Conservation (phyloP, 35 echinoderm and acorn worm species). For the Apostichopus californicus region DNA sequence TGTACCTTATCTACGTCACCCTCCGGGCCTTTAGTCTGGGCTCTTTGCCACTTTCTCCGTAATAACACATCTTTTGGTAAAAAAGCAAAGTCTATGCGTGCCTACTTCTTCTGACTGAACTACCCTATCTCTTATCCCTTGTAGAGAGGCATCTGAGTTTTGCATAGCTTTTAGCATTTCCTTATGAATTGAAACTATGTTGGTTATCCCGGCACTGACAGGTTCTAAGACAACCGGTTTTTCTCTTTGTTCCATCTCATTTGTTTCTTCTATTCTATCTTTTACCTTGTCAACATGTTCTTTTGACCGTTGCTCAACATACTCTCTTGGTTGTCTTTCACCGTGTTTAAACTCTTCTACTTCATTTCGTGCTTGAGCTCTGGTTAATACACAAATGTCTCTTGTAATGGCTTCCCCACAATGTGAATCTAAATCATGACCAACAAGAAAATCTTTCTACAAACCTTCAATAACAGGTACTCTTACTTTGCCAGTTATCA, state of each 20-base stretch:
- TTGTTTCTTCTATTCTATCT: not conserved
- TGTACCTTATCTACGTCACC: not conserved
- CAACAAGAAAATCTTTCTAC: not conserved
- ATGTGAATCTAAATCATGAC: too few species aligned
- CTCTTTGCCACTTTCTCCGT: not conserved
- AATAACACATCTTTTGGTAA: not conserved
- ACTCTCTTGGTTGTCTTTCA: not conserved
- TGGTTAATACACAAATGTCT: not conserved
- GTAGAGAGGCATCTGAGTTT: not conserved
- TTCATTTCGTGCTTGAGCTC: not conserved
- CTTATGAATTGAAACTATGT: not conserved
- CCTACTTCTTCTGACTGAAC: not conserved
- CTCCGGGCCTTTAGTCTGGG: not conserved
- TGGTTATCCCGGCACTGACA: not conserved
- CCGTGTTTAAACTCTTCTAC: not conserved
- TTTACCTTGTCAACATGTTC: not conserved
- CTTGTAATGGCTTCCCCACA: not conserved
- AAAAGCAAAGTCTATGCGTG: not conserved
- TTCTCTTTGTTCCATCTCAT: not conserved
- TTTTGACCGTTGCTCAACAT: not conserved
- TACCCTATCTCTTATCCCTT: not conserved
- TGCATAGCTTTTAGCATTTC: not conserved
- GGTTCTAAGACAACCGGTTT: not conserved
- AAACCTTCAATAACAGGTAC: not conserved
- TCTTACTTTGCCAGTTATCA: not conserved